Conservation (phyloP, 2,888 invertebrate species). For the Brachypalpus laphriformis region DNA sequence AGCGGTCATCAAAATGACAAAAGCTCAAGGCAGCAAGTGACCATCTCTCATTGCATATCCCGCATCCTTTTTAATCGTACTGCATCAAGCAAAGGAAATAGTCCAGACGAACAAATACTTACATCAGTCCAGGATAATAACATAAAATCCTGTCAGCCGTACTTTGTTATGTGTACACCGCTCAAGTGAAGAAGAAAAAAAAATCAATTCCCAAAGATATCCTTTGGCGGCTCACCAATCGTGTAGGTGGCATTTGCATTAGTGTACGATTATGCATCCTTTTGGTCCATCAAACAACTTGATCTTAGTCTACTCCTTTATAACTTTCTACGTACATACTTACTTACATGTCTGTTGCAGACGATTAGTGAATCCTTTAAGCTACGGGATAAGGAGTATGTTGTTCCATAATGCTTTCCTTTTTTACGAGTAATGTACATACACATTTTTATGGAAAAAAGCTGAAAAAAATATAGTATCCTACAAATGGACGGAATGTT, state of each 20-base stretch:
- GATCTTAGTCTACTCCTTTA: slow-evolving; percentile 2
- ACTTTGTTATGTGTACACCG: neutral
- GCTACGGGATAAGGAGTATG: slow-evolving; percentile 37
- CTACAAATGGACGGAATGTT: slow-evolving; percentile 14
- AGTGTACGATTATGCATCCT: slow-evolving; percentile 36
- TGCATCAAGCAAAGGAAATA: neutral
- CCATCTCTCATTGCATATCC: neutral
- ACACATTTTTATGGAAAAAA: neutral
- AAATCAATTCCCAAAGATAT: neutral
- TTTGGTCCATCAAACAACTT: slow-evolving; percentile 32
- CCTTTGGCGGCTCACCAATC: neutral
- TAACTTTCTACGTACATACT: neutral
- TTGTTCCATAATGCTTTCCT: slow-evolving; percentile 20
- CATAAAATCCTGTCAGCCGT: neutral
- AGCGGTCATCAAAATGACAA: neutral
- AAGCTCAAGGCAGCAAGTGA: neutral
- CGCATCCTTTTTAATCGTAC: too few relatives aligned
- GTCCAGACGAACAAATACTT: neutral
- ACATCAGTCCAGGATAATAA: neutral
- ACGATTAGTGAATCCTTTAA: slow-evolving; percentile 48
- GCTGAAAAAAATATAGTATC: neutral
- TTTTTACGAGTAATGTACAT: slow-evolving; percentile 14
- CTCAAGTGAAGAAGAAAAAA: neutral
- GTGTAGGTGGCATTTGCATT: neutral
- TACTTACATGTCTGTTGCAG: slow-evolving; percentile 16